These are phyloP conservation scores for Irena cyanogastra DNA, from an alignment of 2,113 vertebrate genomes.

Conservation along the genomic window DNA sequence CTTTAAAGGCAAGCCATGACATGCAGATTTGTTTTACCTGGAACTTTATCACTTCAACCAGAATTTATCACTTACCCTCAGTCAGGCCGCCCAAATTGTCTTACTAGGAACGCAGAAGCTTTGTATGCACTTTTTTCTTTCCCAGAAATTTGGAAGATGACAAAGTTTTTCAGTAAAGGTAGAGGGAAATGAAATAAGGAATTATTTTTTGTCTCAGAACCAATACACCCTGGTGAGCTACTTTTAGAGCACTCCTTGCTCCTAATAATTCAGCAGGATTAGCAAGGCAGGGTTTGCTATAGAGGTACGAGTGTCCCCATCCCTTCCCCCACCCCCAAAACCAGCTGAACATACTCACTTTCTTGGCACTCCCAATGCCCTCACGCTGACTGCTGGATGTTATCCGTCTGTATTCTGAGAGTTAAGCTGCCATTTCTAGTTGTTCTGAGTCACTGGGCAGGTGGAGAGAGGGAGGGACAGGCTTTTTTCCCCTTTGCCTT, in stretches of 20 bases:
- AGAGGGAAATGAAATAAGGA: not conserved
- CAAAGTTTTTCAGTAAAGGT: not conserved
- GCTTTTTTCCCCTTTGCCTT: slow-evolving; percentile 42
- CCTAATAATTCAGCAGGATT: not conserved
- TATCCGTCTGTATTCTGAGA: not conserved
- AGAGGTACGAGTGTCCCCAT: not conserved
- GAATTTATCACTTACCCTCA: slow-evolving; percentile 23
- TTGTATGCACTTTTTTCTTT: not conserved
- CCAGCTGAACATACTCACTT: not conserved
- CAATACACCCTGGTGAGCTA: not conserved
- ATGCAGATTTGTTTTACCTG: not conserved
- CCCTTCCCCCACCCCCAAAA: not conserved
- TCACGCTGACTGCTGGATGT: not conserved
- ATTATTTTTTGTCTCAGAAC: not conserved
- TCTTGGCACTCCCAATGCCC: not conserved
- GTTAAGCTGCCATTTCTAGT: slow-evolving; percentile 43
- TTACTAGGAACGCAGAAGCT: not conserved
- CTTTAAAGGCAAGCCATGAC: not conserved
- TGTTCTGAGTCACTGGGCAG: slow-evolving; percentile 50
- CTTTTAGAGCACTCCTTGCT: not conserved
- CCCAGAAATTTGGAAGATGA: not conserved
- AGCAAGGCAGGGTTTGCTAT: not conserved
- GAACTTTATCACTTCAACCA: slow-evolving; percentile 24
- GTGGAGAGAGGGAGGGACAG: slow-evolving; percentile 18
- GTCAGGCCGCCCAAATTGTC: not conserved